These are phyloP conservation scores for Macropus fuliginosus DNA, from an alignment of 2,797 vertebrate genomes.

Conservation along the genomic window DNA sequence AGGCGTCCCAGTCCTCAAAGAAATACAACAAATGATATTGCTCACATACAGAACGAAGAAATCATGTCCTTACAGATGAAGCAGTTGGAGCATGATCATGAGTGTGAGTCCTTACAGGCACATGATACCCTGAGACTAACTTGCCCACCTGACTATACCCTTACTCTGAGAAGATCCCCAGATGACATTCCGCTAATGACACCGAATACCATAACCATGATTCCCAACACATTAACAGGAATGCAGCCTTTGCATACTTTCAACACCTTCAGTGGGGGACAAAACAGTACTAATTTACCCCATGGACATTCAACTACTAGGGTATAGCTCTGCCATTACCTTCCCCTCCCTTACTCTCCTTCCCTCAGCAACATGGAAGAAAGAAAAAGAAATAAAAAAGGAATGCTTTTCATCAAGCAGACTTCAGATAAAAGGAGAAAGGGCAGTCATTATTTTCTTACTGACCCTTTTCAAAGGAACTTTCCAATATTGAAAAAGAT, in stretches of 20 bases:
- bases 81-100: slow-evolving; percentile 93
- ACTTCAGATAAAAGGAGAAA: slow-evolving; percentile 73
- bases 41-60: slow-evolving; percentile 94
- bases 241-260: slow-evolving; percentile 97
- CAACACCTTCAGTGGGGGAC: slow-evolving; percentile 94
- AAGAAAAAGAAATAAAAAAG: slow-evolving; percentile 59
- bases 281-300: slow-evolving; percentile 96
- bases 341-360: background rate
- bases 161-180: slow-evolving; percentile 94
- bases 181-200: slow-evolving; percentile 96
- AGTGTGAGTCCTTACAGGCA: slow-evolving; percentile 92
- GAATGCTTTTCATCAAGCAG: slow-evolving; percentile 79
- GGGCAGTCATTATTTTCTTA: slow-evolving; percentile 88
- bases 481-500: slow-evolving; percentile 80
- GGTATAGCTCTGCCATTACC: slow-evolving; percentile 90
- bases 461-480: slow-evolving; percentile 85
- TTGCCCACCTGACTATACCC: slow-evolving; percentile 95
- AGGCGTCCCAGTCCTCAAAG: slow-evolving; percentile 92
- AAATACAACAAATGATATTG: slow-evolving; percentile 91
- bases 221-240: slow-evolving; percentile 93
- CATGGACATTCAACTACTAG: slow-evolving; percentile 97
- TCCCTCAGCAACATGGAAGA: slow-evolving; percentile 72
- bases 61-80: slow-evolving; percentile 97
- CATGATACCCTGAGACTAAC: slow-evolving; percentile 92
- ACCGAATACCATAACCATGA: slow-evolving; percentile 98